Evolutionary conservation across 2,888 invertebrate genomes (phyloP).

Genomic region (Cabera pusaria): DNA sequence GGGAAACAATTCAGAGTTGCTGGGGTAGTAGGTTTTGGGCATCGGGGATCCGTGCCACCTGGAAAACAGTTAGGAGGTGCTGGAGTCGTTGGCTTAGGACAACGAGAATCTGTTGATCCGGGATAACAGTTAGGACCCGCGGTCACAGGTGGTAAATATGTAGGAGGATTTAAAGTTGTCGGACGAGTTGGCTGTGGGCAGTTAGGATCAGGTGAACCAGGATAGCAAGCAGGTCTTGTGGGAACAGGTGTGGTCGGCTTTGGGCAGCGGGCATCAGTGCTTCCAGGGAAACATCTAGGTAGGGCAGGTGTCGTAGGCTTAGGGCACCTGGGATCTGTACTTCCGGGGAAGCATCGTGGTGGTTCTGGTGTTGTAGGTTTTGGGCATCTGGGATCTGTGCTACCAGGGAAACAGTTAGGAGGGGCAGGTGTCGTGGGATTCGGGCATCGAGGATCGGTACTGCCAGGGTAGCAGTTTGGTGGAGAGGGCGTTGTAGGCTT

Average conservation of each 20-base stretch:
- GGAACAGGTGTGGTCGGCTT: slow-evolving; percentile 41
- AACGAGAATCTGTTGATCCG: slow-evolving; percentile 37
- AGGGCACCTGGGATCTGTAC: slow-evolving; percentile 43
- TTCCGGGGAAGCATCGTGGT: slow-evolving; percentile 48
- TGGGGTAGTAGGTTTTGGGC: slow-evolving; percentile 44
- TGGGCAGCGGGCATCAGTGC: slow-evolving; percentile 35
- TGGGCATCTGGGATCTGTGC: slow-evolving; percentile 28
- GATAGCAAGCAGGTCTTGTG: slow-evolving; percentile 35
- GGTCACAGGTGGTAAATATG: slow-evolving; percentile 36
- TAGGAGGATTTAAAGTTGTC: slow-evolving; percentile 32
- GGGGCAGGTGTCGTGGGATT: slow-evolving; percentile 37
- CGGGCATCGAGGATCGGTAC: slow-evolving; percentile 36
- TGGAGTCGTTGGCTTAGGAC: slow-evolving; percentile 37
- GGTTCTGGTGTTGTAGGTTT: slow-evolving; percentile 35
- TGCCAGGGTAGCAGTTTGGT: slow-evolving; percentile 36
- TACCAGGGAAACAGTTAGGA: slow-evolving; percentile 34
- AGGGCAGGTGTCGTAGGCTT: slow-evolving; percentile 36
- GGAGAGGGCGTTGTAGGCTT: slow-evolving; percentile 26
- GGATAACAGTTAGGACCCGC: slow-evolving; percentile 37
- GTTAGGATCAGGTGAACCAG: slow-evolving; percentile 48
- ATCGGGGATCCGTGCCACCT: slow-evolving; percentile 50
- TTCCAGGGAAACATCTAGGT: slow-evolving; percentile 33
- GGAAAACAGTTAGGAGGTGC: slow-evolving; percentile 35
- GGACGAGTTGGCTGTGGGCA: slow-evolving; percentile 40
- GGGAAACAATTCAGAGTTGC: slow-evolving; percentile 33